Evolutionary conservation across 2,797 vertebrate species (phyloP).

Genomic region (Rhyacichthys aspro): DNA sequence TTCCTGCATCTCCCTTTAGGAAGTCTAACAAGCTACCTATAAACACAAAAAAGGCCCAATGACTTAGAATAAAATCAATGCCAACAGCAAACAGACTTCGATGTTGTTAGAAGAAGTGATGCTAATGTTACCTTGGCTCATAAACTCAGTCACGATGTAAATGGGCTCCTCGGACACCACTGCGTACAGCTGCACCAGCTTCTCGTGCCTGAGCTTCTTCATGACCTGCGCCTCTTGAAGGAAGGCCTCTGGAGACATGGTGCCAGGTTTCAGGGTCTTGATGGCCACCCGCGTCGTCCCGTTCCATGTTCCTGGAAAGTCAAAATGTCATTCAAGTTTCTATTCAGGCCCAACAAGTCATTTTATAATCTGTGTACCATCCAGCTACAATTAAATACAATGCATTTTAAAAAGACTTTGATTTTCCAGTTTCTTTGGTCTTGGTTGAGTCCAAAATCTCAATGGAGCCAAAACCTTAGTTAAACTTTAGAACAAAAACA

Average conservation of each 20-base stretch:
- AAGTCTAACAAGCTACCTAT: constrained; percentile 94
- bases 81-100: no score
- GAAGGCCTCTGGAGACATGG: constrained; percentile 97
- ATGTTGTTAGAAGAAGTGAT: neutral
- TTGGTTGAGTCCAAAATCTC: no score
- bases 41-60: neutral
- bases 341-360: neutral
- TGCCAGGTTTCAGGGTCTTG: constrained; percentile 94
- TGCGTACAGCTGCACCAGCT: constrained; percentile 93
- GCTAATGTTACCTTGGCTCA: constrained; percentile 89
- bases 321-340: constrained; percentile 2
- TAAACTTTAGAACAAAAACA: no score
- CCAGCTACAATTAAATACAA: no score
- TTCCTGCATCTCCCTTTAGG: constrained; percentile 93
- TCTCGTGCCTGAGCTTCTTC: constrained; percentile 96
- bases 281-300: constrained; percentile 94
- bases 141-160: constrained; percentile 96
- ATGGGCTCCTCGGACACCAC: constrained; percentile 97
- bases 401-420: no score
- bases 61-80: neutral
- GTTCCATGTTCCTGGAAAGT: constrained; percentile 90
- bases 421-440: no score
- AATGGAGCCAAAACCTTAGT: no score
- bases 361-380: neutral
- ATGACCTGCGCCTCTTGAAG: constrained; percentile 98